phyloP scores from a whole-genome alignment of 2,888 invertebrate species.

The Brenthis hecate region DNA sequence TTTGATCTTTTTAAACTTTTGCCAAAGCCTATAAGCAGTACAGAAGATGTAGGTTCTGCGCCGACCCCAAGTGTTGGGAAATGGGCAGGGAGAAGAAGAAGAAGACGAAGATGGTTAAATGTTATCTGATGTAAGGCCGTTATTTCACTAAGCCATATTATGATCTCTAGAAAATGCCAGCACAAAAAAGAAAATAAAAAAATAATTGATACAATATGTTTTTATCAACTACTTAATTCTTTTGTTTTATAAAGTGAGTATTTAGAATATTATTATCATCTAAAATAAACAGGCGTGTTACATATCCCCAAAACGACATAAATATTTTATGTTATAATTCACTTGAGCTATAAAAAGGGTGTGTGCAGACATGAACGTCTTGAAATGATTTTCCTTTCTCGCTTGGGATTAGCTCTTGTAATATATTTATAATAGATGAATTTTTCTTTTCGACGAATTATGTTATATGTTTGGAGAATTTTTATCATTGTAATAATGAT shows the following conservation, averaged over 20 bases:
- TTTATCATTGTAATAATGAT: too few relatives aligned
- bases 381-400: constrained; percentile 60
- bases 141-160: too few relatives aligned
- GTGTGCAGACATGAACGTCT: constrained; percentile 59
- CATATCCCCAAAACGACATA: constrained; percentile 64
- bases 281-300: constrained; percentile 68
- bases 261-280: constrained; percentile 71
- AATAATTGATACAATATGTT: neutral
- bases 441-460: constrained; percentile 51
- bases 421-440: constrained; percentile 46
- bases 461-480: constrained; percentile 46
- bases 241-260: constrained; percentile 60
- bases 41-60: too few relatives aligned
- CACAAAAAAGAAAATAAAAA: neutral
- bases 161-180: too few relatives aligned
- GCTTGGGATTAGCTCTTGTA: constrained; percentile 50
- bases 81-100: too few relatives aligned
- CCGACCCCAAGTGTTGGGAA: too few relatives aligned
- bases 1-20: too few relatives aligned
- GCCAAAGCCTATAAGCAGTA: too few relatives aligned
- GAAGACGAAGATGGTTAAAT: too few relatives aligned
- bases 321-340: constrained; percentile 75
- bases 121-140: too few relatives aligned
- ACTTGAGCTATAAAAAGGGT: constrained; percentile 71
- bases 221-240: constrained; percentile 47